These are phyloP conservation scores for Arenaria interpres DNA, from an alignment of 2,113 vertebrate genomes.

Conservation along the genomic window DNA sequence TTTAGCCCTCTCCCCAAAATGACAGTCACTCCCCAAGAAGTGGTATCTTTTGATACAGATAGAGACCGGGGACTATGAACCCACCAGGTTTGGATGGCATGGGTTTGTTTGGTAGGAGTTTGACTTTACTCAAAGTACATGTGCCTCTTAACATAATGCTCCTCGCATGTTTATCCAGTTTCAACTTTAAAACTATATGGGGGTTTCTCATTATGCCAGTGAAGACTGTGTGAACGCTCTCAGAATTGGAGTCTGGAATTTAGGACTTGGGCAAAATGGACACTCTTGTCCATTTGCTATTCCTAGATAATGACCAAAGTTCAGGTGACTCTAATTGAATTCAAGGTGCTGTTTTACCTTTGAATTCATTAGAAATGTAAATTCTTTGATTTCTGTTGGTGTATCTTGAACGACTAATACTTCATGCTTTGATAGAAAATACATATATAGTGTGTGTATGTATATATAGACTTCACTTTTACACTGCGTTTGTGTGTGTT, in stretches of 20 bases:
- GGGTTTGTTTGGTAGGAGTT: neutral
- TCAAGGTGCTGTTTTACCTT: neutral
- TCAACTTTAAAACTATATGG: neutral
- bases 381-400: neutral
- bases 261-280: neutral
- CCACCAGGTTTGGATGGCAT: neutral
- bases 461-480: neutral
- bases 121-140: neutral
- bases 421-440: neutral
- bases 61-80: neutral
- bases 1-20: neutral
- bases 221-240: neutral
- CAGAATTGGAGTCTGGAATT: neutral
- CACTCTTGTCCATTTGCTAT: neutral
- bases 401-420: neutral
- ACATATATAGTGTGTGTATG: no score
- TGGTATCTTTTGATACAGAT: neutral
- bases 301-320: neutral
- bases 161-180: neutral
- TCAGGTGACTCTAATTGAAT: neutral
- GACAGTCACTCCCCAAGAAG: neutral
- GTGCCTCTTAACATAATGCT: neutral
- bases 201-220: neutral
- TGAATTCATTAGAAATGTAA: neutral
- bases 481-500: neutral